Conservation (phyloP, 1,140 invertebrate species). For the Drosophila ananassae region DNA sequence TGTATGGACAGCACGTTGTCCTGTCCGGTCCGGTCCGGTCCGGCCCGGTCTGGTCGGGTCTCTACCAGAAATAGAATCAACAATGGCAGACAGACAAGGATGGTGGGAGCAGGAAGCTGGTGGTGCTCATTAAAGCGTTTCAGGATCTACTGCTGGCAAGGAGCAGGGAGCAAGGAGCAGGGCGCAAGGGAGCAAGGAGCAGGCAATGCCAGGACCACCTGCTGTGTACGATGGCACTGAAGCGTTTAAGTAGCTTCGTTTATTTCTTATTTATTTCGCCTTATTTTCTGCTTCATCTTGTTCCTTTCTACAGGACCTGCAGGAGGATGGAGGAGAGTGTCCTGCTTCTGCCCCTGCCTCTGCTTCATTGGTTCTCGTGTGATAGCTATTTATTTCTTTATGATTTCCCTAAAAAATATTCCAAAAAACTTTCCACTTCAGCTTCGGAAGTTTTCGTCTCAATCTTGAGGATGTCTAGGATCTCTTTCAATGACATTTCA, state of each 20-base stretch:
- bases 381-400: neutral
- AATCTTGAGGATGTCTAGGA: too few species aligned
- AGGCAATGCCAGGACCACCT: conserved; percentile 26
- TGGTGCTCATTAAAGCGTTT: conserved; percentile 44
- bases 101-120: conserved; percentile 22
- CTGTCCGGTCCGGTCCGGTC: neutral
- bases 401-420: too few species aligned
- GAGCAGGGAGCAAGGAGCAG: neutral
- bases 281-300: neutral
- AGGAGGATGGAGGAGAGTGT: too few species aligned
- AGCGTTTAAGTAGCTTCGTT: conserved; percentile 62
- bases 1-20: conserved; percentile 38
- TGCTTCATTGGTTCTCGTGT: neutral
- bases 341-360: neutral
- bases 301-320: neutral
- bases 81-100: conserved; percentile 2
- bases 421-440: neutral
- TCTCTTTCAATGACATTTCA: conserved; percentile 11
- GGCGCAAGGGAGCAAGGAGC: neutral
- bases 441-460: neutral
- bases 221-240: conserved; percentile 54
- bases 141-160: conserved; percentile 10
- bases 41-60: neutral
- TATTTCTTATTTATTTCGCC: conserved; percentile 59
- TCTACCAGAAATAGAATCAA: conserved; percentile 31